Evolutionary conservation across 1,140 invertebrate species (phyloP).

Genomic region (Ephestia elutella): DNA sequence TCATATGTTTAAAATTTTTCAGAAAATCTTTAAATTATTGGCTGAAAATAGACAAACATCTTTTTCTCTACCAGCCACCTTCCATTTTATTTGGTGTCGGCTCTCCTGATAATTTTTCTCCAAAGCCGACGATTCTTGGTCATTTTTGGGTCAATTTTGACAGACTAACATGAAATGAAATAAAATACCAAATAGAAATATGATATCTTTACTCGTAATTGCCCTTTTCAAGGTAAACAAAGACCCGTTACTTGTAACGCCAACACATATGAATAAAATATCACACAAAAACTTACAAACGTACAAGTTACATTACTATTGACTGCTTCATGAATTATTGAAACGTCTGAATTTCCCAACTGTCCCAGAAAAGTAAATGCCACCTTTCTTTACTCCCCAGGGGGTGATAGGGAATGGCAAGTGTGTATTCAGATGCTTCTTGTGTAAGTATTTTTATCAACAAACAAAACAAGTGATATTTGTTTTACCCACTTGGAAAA

Average conservation of each 20-base stretch:
- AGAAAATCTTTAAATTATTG: too few relatives aligned
- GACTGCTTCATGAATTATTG: conserved; percentile 38
- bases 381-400: conserved; percentile 25
- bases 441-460: neutral
- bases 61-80: too few relatives aligned
- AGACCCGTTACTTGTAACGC: neutral
- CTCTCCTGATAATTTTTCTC: too few relatives aligned
- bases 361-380: conserved; percentile 32
- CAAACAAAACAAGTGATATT: neutral
- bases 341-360: conserved; percentile 25
- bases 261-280: neutral
- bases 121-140: too few relatives aligned
- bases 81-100: too few relatives aligned
- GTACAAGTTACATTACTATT: conserved; percentile 14
- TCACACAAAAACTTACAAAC: conserved; percentile 6
- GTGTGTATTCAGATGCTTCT: neutral
- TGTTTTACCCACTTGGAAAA: neutral
- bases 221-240: too few relatives aligned
- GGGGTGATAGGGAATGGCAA: conserved; percentile 22
- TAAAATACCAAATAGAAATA: too few relatives aligned
- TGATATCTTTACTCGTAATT: too few relatives aligned
- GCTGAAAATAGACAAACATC: too few relatives aligned
- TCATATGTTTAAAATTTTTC: too few relatives aligned
- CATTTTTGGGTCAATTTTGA: too few relatives aligned
- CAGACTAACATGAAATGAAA: too few relatives aligned